Evolutionary conservation across 2,797 vertebrate species (phyloP), one percentile per base, ranked within the genome.

Genomic region (Lerista edwardsae): DNA sequence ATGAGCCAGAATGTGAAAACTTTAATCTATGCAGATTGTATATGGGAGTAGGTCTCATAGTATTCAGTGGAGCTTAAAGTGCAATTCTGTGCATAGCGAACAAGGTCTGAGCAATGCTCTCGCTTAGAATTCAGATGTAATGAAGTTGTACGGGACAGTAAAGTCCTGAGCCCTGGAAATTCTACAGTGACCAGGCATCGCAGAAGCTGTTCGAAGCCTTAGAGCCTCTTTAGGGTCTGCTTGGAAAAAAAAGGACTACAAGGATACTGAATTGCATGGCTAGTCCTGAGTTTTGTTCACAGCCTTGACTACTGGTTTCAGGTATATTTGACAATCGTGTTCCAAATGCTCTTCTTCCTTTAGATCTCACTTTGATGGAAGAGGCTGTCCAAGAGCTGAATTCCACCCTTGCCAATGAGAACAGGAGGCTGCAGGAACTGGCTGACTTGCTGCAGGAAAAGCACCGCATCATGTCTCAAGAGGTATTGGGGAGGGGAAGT

Each of bases 371-470:
- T 1, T 44, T 94, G 79, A 92, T 96, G 91, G 96, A 97, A 51
- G 96, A 97, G 86, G 95, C 95, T 15, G 94, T 97, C 21, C 90
- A 95, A 57, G 96, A 97, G 81, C 95, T 98, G 74, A 98, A 98
- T 92, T 93, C 96, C 23, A 97, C 98, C 41, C 94, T 99, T 25
- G 94, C 94, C 2, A 97, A 93, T 75, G 98, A 99, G 92, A 99
- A 98, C 14, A 96, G 97, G 57, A 93, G 97, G 6, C 95, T 99
- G 2, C 97, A 97, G 77, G 97, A 98, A 88, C 87, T 99, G 91
- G 97, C 97, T 0, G 98, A 98, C 90, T 94, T 97, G 86, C 97
- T 99, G 44, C 97, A 98, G 92, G 98, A 98, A 89, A 99, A 98
- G 89, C 96, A 99, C 88, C 95, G 94, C 89, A 96, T 97, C 90